Conservation (phyloP, 2,888 invertebrate genomes). For the Nysson spinosus region DNA sequence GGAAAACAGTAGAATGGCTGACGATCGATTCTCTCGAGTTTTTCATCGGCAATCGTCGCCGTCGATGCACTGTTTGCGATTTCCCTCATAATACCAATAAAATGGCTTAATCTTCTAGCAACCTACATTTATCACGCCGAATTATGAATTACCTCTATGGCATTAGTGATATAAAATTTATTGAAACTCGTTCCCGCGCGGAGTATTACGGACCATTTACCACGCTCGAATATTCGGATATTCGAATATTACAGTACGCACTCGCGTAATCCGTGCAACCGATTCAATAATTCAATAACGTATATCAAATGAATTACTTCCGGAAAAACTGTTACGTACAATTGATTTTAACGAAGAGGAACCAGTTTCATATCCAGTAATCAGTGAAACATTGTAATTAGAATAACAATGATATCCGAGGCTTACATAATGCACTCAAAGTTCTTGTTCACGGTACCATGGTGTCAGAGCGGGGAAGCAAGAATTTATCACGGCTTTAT, state of each 20-base stretch:
- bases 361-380: too few species aligned
- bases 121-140: conserved; percentile 18
- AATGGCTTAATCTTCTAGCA: conserved; percentile 29
- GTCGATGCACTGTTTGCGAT: conserved; percentile 21
- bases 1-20: conserved; percentile 23
- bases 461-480: too few species aligned
- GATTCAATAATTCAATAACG: too few species aligned
- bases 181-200: neutral
- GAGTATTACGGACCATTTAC: neutral
- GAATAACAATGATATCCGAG: too few species aligned
- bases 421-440: too few species aligned
- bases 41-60: conserved; percentile 48
- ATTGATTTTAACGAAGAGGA: too few species aligned
- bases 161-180: conserved; percentile 14
- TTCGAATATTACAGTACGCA: conserved; percentile 27
- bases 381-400: too few species aligned
- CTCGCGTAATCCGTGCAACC: too few species aligned
- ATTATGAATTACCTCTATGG: neutral
- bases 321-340: too few species aligned
- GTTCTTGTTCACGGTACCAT: too few species aligned
- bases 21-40: conserved; percentile 43
- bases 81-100: neutral
- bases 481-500: too few species aligned
- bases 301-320: too few species aligned
- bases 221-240: neutral